Evolutionary conservation across 2,888 invertebrate species (phyloP).

Genomic region (Pterobdella sp.): DNA sequence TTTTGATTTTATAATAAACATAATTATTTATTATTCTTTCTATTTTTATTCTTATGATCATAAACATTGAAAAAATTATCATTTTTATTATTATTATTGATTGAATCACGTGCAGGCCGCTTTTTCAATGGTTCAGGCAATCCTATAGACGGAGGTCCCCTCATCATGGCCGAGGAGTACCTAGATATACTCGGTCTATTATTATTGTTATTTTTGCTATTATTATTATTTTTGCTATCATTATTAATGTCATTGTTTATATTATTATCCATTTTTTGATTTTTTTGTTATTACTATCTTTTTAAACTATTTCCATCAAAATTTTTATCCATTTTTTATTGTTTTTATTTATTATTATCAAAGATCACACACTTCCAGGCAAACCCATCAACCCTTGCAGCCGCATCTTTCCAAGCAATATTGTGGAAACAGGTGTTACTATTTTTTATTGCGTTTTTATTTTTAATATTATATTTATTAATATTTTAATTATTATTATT

Average conservation of each 20-base stretch:
- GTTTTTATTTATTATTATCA: neutral
- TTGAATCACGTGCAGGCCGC: constrained; percentile 61
- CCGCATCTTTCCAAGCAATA: constrained; percentile 52
- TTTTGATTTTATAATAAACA: neutral
- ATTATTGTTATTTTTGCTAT: neutral
- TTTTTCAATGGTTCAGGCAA: constrained; percentile 99
- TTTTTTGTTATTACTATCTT: too few species aligned
- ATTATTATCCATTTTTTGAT: too few species aligned
- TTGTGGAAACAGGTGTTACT: constrained; percentile 15
- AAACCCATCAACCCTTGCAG: constrained; percentile 56
- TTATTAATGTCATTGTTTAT: too few species aligned
- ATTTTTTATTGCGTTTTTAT: neutral
- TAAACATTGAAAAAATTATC: neutral
- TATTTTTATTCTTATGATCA: neutral
- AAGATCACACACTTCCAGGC: neutral
- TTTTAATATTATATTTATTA: neutral
- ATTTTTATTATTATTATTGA: neutral
- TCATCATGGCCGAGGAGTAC: constrained; percentile 94
- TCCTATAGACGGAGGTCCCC: constrained; percentile 98
- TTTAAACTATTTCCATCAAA: too few species aligned
- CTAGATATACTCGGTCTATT: constrained; percentile 79
- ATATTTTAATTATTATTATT: neutral
- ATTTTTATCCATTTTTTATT: neutral
- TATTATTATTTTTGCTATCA: constrained; percentile 7
- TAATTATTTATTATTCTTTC: neutral